These are phyloP conservation scores for Leptobrachium leishanense DNA, from an alignment of 2,113 vertebrate species.

Conservation along the genomic window DNA sequence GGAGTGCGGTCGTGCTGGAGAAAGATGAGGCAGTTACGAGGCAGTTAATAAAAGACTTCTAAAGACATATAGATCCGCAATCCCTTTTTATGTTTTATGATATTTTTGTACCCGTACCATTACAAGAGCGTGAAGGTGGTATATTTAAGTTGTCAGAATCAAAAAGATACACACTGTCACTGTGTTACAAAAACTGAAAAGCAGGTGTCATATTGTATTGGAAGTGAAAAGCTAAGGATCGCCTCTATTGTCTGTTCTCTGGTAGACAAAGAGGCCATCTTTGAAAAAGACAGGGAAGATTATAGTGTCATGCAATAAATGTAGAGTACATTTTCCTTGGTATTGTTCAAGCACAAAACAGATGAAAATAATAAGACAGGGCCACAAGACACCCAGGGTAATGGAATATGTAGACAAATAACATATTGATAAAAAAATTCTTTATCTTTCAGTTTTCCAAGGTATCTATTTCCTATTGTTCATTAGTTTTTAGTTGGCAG, in stretches of 20 bases:
- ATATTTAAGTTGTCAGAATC: slow-evolving; percentile 49
- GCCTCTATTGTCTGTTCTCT: slow-evolving; percentile 39
- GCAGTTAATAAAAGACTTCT: slow-evolving; percentile 10
- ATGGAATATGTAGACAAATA: slow-evolving; percentile 1
- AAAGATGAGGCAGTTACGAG: neutral
- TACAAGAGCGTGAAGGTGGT: slow-evolving; percentile 41
- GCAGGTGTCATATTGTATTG: slow-evolving; percentile 46
- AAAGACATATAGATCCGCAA: slow-evolving; percentile 26
- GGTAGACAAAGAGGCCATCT: slow-evolving; percentile 47
- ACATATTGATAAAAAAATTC: neutral
- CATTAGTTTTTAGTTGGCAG: too few species aligned
- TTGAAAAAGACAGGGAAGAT: slow-evolving; percentile 46
- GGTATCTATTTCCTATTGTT: too few species aligned
- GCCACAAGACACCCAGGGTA: neutral
- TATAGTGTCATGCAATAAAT: slow-evolving; percentile 49
- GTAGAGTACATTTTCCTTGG: slow-evolving; percentile 37
- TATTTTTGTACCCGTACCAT: slow-evolving; percentile 37
- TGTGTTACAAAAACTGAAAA: slow-evolving; percentile 35
- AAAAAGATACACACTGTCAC: slow-evolving; percentile 32
- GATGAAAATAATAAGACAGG: slow-evolving; percentile 39
- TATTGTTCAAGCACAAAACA: slow-evolving; percentile 30
- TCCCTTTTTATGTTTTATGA: slow-evolving; percentile 29
- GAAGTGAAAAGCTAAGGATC: slow-evolving; percentile 37
- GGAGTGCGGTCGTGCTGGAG: neutral
- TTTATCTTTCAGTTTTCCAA: too few species aligned